phyloP scores from a whole-genome alignment of 2,797 vertebrate genomes.

The Gymnopithys bicolor region DNA sequence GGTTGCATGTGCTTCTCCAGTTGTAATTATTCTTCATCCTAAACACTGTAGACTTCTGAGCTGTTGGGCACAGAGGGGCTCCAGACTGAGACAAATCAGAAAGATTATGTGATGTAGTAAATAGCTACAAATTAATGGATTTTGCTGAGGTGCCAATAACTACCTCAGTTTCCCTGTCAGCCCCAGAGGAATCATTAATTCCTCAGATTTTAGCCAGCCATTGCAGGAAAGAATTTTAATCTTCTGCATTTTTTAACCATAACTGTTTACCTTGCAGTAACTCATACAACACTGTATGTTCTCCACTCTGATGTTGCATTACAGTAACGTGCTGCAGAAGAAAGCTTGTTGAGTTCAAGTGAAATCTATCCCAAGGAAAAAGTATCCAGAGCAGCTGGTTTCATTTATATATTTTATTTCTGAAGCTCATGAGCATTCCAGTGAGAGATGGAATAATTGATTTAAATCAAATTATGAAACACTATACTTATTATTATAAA shows the following conservation, averaged over 20 bases:
- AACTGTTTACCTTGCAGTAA: slow-evolving; percentile 59
- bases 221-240: slow-evolving; percentile 58
- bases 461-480: slow-evolving; percentile 85
- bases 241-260: slow-evolving; percentile 33
- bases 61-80: slow-evolving; percentile 37
- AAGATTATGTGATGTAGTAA: slow-evolving; percentile 73
- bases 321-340: slow-evolving; percentile 68
- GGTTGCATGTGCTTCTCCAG: slow-evolving; percentile 21
- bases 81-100: slow-evolving; percentile 72
- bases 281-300: slow-evolving; percentile 50
- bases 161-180: slow-evolving; percentile 53
- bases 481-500: slow-evolving; percentile 79
- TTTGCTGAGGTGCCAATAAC: slow-evolving; percentile 63
- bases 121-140: slow-evolving; percentile 73
- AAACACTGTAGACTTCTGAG: slow-evolving; percentile 18
- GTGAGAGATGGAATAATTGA: slow-evolving; percentile 81
- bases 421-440: slow-evolving; percentile 78
- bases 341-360: slow-evolving; percentile 70
- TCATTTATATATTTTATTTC: slow-evolving; percentile 81
- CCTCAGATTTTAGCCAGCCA: slow-evolving; percentile 49
- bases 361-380: slow-evolving; percentile 76
- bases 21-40: slow-evolving; percentile 61
- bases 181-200: slow-evolving; percentile 65
- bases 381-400: slow-evolving; percentile 79
- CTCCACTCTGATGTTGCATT: slow-evolving; percentile 60